Percentiles rank a stretch among this genome's conserved stretches.
Evolutionary conservation across 1,140 invertebrate genomes (phyloP).

Genomic region (Drosophila malerkotliana): DNA sequence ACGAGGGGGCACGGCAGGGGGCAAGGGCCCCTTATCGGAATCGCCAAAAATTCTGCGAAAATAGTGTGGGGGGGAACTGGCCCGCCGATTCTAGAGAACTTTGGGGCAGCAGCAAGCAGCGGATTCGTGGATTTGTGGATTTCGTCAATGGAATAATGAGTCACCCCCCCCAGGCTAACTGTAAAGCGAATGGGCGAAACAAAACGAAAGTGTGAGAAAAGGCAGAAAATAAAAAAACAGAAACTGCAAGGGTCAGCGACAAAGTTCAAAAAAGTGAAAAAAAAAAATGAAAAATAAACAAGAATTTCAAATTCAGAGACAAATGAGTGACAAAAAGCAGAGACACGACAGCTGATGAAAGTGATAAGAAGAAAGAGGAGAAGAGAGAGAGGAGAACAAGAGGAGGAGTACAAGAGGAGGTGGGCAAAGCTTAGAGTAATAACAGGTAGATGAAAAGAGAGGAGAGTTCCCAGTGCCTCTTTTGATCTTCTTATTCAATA

Average conservation of each 20-base stretch:
- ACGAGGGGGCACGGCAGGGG: background rate
- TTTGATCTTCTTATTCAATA: slow-evolving; percentile 7
- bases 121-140: slow-evolving; percentile 7
- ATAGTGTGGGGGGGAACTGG: background rate
- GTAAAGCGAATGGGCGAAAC: slow-evolving; percentile 16
- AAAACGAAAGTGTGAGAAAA: slow-evolving; percentile 58
- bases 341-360: slow-evolving; percentile 21
- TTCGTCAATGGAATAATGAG: slow-evolving; percentile 56
- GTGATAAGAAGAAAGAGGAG: slow-evolving; percentile 7
- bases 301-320: slow-evolving; percentile 18
- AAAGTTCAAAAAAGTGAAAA: slow-evolving; percentile 1
- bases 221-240: slow-evolving; percentile 15
- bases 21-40: slow-evolving; percentile 15
- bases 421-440: no score
- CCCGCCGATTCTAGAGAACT: background rate
- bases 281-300: slow-evolving; percentile 10
- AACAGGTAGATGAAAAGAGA: background rate
- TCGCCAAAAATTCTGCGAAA: slow-evolving; percentile 54
- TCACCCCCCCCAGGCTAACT: slow-evolving; percentile 34
- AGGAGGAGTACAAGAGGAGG: no score
- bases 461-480: background rate
- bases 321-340: slow-evolving; percentile 40
- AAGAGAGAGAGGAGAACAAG: background rate
- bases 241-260: slow-evolving; percentile 31
- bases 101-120: background rate